Evolutionary conservation across 2,888 invertebrate species (phyloP).

Genomic region (Chrysina gloriosa): DNA sequence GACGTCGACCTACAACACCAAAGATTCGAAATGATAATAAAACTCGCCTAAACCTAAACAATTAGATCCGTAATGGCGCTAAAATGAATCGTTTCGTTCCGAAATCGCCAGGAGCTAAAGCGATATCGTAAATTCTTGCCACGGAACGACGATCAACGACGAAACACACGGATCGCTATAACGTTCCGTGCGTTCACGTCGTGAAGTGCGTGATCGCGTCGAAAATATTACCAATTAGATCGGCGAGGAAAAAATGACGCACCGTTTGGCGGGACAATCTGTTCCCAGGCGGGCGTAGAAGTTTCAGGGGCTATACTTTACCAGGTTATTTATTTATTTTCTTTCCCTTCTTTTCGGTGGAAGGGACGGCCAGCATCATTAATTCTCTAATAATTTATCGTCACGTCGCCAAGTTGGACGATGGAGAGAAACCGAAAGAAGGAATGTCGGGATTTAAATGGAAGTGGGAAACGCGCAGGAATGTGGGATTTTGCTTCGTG

Average conservation of each 20-base stretch:
- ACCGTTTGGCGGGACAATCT: background rate
- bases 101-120: background rate
- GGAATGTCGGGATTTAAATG: background rate
- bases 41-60: background rate
- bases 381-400: conserved; percentile 10
- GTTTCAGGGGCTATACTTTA: too few relatives aligned
- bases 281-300: background rate
- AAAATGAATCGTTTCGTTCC: background rate
- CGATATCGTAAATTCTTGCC: background rate
- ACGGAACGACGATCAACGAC: background rate
- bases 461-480: background rate
- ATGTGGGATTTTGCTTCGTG: background rate
- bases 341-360: background rate
- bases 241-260: background rate
- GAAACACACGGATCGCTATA: background rate
- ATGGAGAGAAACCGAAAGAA: background rate
- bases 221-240: conserved; percentile 6
- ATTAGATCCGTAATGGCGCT: conserved; percentile 1
- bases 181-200: background rate
- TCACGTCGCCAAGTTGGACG: background rate
- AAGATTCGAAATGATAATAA: background rate
- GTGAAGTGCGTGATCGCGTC: background rate
- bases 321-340: too few relatives aligned
- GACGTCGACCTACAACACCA: background rate
- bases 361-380: background rate